A percentile compares a stretch with the other conserved stretches of the same genome.
Conservation (phyloP, 2,113 vertebrate genomes). For the Mirounga angustirostris region DNA sequence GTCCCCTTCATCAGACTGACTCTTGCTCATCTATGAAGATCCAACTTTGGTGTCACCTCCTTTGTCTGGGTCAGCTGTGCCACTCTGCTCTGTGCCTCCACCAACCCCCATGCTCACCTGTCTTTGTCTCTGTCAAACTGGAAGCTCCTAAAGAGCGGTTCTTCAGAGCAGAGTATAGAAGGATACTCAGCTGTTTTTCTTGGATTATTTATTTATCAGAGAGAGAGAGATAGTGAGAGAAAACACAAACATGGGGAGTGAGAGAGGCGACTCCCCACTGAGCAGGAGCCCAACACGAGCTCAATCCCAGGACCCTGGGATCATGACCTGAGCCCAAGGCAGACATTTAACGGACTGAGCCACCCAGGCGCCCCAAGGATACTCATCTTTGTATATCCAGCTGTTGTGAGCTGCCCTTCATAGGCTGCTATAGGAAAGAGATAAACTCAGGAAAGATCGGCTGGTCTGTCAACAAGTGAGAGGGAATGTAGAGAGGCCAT, state of each 20-base stretch:
- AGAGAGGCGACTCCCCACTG: no score
- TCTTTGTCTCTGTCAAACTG: background rate
- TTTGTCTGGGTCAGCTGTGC: no score
- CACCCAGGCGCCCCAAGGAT: no score
- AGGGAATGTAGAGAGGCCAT: background rate
- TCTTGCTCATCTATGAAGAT: background rate
- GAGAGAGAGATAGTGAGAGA: background rate
- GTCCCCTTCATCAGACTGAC: background rate
- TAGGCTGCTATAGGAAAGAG: background rate
- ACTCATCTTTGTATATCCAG: background rate
- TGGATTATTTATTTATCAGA: background rate
- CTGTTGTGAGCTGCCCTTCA: background rate
- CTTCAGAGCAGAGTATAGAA: background rate
- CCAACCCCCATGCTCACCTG: background rate
- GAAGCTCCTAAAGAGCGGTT: background rate
- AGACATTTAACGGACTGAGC: no score
- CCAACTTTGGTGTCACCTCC: background rate
- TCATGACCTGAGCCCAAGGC: no score
- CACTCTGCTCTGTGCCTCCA: background rate
- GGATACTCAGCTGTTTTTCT: background rate
- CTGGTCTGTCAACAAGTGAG: background rate
- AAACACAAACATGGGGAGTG: no score
- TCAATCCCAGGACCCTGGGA: no score
- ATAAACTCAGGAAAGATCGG: background rate
- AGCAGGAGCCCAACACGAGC: no score